Evolutionary conservation across 2,888 invertebrate species (phyloP).

Genomic region (Morpho achilles): DNA sequence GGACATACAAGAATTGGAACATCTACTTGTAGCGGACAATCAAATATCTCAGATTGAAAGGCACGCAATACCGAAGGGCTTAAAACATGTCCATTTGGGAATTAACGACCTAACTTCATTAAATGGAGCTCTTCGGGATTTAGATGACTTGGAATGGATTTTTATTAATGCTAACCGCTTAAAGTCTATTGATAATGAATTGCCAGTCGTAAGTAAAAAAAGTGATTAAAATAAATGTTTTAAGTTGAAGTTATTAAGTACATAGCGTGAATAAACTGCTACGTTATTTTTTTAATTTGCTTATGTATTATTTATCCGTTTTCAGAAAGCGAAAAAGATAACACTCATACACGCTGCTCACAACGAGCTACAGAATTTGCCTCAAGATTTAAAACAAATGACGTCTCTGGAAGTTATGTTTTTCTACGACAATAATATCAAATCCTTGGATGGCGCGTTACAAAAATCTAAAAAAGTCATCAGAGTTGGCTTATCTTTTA

Average conservation of each 20-base stretch:
- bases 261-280: too few relatives aligned
- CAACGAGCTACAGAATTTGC: slow-evolving; percentile 85
- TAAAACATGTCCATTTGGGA: slow-evolving; percentile 86
- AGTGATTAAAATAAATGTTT: background rate
- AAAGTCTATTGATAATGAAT: slow-evolving; percentile 85
- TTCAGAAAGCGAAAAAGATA: slow-evolving; percentile 80
- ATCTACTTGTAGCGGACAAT: slow-evolving; percentile 87
- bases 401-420: slow-evolving; percentile 84
- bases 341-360: slow-evolving; percentile 85
- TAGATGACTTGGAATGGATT: slow-evolving; percentile 86
- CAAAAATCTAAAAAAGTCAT: slow-evolving; percentile 83
- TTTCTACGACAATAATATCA: slow-evolving; percentile 85
- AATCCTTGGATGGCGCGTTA: slow-evolving; percentile 84
- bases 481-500: slow-evolving; percentile 84
- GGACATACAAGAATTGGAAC: slow-evolving; percentile 80
- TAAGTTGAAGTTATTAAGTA: background rate
- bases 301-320: background rate
- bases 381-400: slow-evolving; percentile 84
- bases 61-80: slow-evolving; percentile 83
- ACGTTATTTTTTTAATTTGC: too few relatives aligned
- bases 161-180: slow-evolving; percentile 89
- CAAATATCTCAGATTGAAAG: slow-evolving; percentile 85
- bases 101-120: slow-evolving; percentile 85
- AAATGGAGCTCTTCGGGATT: slow-evolving; percentile 87
- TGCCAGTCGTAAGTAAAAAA: slow-evolving; percentile 80